Conservation (phyloP, 2,113 vertebrate species). For the Eulacestoma nigropectus region DNA sequence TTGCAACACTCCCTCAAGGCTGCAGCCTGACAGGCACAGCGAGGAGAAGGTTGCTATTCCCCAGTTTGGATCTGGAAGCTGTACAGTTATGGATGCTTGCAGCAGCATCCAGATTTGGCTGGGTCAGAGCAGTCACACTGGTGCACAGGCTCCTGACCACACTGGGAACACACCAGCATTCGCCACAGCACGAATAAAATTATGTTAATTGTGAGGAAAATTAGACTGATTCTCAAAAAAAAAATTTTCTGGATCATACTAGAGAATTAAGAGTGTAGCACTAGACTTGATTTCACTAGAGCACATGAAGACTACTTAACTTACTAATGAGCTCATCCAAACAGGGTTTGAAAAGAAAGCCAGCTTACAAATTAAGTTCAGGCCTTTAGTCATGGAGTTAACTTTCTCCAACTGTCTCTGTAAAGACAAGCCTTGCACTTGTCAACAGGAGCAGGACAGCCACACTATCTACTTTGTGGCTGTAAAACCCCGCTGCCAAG, state of each 20-base stretch:
- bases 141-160: no score
- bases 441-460: background rate
- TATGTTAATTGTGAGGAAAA: rapidly evolving
- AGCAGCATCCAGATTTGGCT: background rate
- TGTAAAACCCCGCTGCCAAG: background rate
- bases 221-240: background rate
- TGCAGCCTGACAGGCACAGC: rapidly evolving
- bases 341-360: background rate
- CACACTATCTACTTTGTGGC: background rate
- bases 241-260: background rate
- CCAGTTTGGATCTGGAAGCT: background rate
- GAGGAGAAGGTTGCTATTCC: background rate
- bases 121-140: background rate
- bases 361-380: background rate
- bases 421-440: background rate
- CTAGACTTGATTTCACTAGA: background rate
- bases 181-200: rapidly evolving
- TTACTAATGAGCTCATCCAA: background rate
- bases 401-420: background rate
- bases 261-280: background rate
- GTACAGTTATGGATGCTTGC: background rate
- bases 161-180: background rate
- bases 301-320: background rate
- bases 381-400: background rate
- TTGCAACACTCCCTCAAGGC: background rate